phyloP scores from a whole-genome alignment of 1,140 invertebrate genomes.

The Potamilus streckersoni region DNA sequence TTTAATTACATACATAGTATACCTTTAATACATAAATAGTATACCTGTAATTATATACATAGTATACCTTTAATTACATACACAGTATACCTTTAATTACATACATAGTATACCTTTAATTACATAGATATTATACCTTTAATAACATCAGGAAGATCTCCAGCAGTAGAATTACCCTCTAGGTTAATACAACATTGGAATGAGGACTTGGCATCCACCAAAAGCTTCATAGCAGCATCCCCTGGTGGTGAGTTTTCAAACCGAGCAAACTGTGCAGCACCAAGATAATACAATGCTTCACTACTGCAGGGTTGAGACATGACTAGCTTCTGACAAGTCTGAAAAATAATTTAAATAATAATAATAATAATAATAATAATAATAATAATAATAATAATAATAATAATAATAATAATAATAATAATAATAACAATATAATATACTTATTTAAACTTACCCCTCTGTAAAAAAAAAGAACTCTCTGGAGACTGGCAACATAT shows the following conservation, averaged over 20 bases:
- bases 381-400: too few species aligned
- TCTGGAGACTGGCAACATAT: too few species aligned
- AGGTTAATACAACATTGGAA: slow-evolving; percentile 56
- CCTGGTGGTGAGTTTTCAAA: slow-evolving; percentile 57
- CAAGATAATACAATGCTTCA: slow-evolving; percentile 60
- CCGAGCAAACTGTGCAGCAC: slow-evolving; percentile 56
- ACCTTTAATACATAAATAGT: too few species aligned
- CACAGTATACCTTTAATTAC: slow-evolving; percentile 28
- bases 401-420: too few species aligned
- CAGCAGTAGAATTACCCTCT: slow-evolving; percentile 59
- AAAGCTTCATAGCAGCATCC: slow-evolving; percentile 42
- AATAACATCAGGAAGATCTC: slow-evolving; percentile 48
- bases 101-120: slow-evolving; percentile 24
- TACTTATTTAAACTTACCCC: too few species aligned
- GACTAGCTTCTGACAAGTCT: slow-evolving; percentile 64
- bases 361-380: slow-evolving; percentile 12
- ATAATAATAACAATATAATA: too few species aligned
- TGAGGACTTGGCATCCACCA: slow-evolving; percentile 54
- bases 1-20: slow-evolving; percentile 32
- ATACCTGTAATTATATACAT: too few species aligned
- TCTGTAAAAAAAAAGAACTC: too few species aligned
- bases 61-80: slow-evolving; percentile 28
- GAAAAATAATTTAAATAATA: slow-evolving; percentile 15
- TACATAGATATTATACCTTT: slow-evolving; percentile 41
- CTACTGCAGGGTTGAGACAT: slow-evolving; percentile 59